Evolutionary conservation across 2,888 invertebrate genomes (phyloP), one percentile per base, ranked within the genome.

Genomic region (Caenorhabditis sp.): DNA sequence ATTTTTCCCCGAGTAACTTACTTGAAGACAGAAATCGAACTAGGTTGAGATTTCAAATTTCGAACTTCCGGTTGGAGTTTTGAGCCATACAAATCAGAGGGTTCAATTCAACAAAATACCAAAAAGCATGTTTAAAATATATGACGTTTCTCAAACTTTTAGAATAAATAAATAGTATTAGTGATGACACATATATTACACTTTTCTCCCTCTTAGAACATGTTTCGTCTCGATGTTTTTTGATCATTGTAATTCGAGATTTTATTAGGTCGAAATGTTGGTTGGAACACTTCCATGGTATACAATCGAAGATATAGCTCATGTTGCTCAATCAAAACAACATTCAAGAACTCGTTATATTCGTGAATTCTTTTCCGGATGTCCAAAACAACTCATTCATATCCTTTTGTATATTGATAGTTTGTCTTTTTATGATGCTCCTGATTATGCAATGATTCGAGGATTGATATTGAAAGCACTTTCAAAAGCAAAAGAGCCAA

Each of bases 211-310:
- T 52, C 20, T 7, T 5, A 7, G 52, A 52, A 52, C 20, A 52
- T 21, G 17, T 62, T 25, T 43, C n/a, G n/a, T n/a, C n/a, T n/a
- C n/a, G 36, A 36, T 43, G 5, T 43, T 43, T 43, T 43, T 31
- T 31, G 31, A 31, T 31, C 31, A 7, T 31, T 31, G 31, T 7
- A 31, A 31, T 31, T 7, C 12, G 21, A n/a, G 14, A 14, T 12
- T 43, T n/a, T 12, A 72, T 17, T 49, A 82, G 81, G 78, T 83
- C 1, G 84, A 84, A 54, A 58, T 77, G n/a, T 69, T 84, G 12
- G 71, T 76, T 27, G 84, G 83, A n/a, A 65, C 75, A 12, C 69
- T 84, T 36, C 84, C 84, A 7, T 84, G 84, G 84, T 73, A 69
- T 43, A 65, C 67, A 17, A 59, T 73, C 52, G 76, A 76, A 7